Evolutionary conservation across 2,888 invertebrate species (phyloP).

Genomic region (Diogma glabrata): DNA sequence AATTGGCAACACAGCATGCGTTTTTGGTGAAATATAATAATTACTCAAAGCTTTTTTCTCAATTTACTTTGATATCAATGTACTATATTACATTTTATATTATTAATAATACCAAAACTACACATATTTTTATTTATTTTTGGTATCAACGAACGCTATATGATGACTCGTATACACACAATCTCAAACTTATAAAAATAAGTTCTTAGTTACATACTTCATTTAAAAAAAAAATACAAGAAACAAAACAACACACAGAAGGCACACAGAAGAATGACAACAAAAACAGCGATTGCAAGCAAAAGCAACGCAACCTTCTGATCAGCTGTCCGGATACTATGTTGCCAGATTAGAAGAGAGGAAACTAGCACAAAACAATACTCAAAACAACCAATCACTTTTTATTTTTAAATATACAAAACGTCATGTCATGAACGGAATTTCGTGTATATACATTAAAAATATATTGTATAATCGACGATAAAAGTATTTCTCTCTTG

Average conservation of each 20-base stretch:
- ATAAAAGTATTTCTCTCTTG: too few species aligned
- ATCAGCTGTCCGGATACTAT: constrained; percentile 12
- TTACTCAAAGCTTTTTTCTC: too few species aligned
- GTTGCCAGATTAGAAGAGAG: constrained; percentile 9
- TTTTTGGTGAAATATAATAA: too few species aligned
- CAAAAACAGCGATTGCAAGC: constrained; percentile 9
- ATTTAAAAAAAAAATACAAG: too few species aligned
- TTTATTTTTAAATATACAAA: too few species aligned
- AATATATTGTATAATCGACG: constrained; percentile 8
- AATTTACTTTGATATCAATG: constrained; percentile 4
- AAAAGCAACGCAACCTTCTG: constrained; percentile 9
- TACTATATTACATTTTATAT: too few species aligned
- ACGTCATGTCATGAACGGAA: constrained; percentile 8
- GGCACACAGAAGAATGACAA: constrained; percentile 6
- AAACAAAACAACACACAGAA: background rate
- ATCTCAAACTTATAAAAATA: constrained; percentile 7
- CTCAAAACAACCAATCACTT: background rate
- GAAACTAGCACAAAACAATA: constrained; percentile 9
- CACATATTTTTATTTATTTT: constrained; percentile 7
- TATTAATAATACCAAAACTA: constrained; percentile 3
- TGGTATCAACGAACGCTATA: constrained; percentile 7
- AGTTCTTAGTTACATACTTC: too few species aligned
- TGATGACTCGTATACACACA: constrained; percentile 3
- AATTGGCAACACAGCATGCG: constrained; percentile 8
- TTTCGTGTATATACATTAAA: constrained; percentile 9